phyloP scores from a whole-genome alignment of 2,113 vertebrate species.

The Nansenia antarctica region DNA sequence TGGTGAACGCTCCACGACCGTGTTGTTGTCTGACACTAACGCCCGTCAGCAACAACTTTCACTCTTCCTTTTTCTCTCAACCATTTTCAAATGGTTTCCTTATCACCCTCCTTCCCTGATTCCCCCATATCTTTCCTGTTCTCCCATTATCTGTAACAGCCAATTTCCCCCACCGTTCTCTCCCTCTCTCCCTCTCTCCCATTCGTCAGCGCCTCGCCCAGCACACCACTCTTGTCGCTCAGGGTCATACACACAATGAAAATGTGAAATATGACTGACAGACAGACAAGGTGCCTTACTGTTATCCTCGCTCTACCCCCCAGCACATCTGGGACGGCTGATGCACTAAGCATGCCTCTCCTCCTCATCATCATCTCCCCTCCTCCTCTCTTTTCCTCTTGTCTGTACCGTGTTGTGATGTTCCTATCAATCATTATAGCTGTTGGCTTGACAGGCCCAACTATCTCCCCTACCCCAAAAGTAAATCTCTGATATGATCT shows the following conservation, averaged over 20 bases:
- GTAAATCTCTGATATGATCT: too few relatives aligned
- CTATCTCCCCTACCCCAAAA: too few relatives aligned
- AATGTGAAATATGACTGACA: conserved; percentile 29
- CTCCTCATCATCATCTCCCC: conserved; percentile 22
- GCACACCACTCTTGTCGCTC: conserved; percentile 28
- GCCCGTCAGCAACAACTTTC: neutral
- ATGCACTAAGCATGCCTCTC: conserved; percentile 14
- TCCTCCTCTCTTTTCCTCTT: conserved; percentile 4
- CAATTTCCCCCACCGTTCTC: conserved; percentile 7
- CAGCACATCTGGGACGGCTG: conserved; percentile 21
- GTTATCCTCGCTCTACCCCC: conserved; percentile 22
- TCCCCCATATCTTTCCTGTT: conserved; percentile 20
- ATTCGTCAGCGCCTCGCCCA: conserved; percentile 30
- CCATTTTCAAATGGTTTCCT: neutral
- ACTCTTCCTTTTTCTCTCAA: neutral
- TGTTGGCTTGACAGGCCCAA: neutral
- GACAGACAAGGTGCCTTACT: conserved; percentile 13
- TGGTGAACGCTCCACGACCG: neutral
- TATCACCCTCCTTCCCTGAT: conserved; percentile 15
- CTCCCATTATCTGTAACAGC: conserved; percentile 18
- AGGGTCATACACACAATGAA: conserved; percentile 29
- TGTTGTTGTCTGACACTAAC: neutral
- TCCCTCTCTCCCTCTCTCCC: conserved; percentile 8
- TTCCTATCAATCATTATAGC: conserved; percentile 35
- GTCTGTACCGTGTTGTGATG: conserved; percentile 9